These are phyloP conservation scores for Isurus oxyrinchus DNA, from an alignment of 2,113 vertebrate species.

Conservation along the genomic window DNA sequence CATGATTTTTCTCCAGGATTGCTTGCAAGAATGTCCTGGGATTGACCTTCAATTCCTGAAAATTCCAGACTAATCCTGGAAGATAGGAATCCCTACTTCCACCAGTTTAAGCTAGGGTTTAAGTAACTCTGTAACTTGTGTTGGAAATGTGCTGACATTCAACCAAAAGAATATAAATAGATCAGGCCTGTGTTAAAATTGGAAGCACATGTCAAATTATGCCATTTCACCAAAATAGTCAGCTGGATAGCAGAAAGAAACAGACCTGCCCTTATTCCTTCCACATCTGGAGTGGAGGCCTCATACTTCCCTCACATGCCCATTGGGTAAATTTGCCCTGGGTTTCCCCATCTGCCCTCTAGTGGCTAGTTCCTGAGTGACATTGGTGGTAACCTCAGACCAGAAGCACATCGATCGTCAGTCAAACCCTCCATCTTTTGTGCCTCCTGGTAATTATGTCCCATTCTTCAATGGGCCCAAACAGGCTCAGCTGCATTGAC, in stretches of 20 bases:
- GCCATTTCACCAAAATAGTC: neutral
- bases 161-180: neutral
- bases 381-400: neutral
- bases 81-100: no score
- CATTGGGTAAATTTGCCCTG: neutral
- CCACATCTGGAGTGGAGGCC: neutral
- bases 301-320: neutral
- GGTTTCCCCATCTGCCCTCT: neutral
- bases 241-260: neutral
- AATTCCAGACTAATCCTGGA: neutral
- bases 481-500: neutral
- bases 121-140: neutral
- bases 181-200: neutral
- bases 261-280: neutral
- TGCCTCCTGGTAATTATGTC: neutral
- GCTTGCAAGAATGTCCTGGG: neutral
- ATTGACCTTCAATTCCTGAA: neutral
- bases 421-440: neutral
- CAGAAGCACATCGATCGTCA: neutral
- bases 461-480: neutral
- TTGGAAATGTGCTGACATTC: neutral
- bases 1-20: neutral
- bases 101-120: neutral
- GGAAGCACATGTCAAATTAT: neutral
- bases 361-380: neutral